Conservation (phyloP, 53 echinoderm and acorn worm species). For the Antedon mediterranea region DNA sequence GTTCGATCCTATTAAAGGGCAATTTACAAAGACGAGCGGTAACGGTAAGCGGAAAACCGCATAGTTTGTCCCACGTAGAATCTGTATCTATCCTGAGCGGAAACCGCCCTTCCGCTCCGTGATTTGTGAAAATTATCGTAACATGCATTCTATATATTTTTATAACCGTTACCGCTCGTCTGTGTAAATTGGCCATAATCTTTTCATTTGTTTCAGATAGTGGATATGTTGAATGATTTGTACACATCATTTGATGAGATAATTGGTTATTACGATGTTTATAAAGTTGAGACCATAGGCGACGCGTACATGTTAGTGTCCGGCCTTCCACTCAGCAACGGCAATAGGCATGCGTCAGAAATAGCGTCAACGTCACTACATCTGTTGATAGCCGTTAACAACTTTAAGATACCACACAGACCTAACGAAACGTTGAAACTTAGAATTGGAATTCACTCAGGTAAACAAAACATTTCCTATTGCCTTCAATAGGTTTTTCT, state of each 20-base stretch:
- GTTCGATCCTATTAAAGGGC: too few relatives aligned
- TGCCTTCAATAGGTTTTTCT: not conserved
- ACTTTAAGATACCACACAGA: slow-evolving; percentile 72
- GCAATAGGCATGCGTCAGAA: slow-evolving; percentile 69
- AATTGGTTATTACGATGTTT: slow-evolving; percentile 89
- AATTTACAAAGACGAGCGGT: too few relatives aligned
- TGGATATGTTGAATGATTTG: slow-evolving; percentile 91
- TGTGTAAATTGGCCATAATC: too few relatives aligned
- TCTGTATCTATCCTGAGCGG: too few relatives aligned
- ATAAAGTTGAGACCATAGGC: slow-evolving; percentile 97
- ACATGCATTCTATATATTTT: too few relatives aligned
- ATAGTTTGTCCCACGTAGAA: too few relatives aligned
- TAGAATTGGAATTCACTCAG: slow-evolving; percentile 87
- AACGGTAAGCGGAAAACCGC: too few relatives aligned
- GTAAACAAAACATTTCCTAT: too few relatives aligned
- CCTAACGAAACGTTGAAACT: slow-evolving; percentile 72
- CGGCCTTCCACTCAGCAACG: slow-evolving; percentile 62
- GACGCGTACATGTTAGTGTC: slow-evolving; percentile 99
- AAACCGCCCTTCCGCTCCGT: too few relatives aligned
- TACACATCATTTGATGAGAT: slow-evolving; percentile 94
- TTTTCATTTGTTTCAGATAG: slow-evolving; percentile 30
- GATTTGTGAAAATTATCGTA: too few relatives aligned
- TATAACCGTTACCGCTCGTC: too few relatives aligned
- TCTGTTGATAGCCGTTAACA: slow-evolving; percentile 66
- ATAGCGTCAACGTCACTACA: slow-evolving; percentile 84